These are phyloP conservation scores for Mus spicilegus DNA, from an alignment of 2,113 vertebrate genomes.

Conservation along the genomic window DNA sequence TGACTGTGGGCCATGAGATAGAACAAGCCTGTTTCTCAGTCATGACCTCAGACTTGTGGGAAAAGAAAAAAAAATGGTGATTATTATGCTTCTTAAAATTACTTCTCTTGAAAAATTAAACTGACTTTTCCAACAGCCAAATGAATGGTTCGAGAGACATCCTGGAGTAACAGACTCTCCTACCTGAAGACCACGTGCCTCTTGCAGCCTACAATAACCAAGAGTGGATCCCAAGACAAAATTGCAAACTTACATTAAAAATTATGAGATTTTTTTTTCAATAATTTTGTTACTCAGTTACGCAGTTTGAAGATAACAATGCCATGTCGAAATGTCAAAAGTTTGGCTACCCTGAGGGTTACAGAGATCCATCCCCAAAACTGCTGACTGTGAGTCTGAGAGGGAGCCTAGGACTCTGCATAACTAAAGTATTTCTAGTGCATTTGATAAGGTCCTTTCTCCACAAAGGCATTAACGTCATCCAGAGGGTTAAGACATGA, in stretches of 20 bases:
- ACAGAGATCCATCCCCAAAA: not conserved
- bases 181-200: not conserved
- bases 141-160: not conserved
- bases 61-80: not conserved
- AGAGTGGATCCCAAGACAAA: not conserved
- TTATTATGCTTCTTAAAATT: conserved; percentile 28
- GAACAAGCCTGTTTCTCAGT: not conserved
- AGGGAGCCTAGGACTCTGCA: not conserved
- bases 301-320: not conserved
- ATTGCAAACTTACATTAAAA: not conserved
- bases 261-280: not conserved
- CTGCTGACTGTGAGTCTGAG: not conserved
- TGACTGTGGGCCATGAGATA: not conserved
- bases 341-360: not conserved
- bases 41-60: not conserved
- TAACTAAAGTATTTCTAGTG: not conserved
- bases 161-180: not conserved
- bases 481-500: conserved; percentile 9
- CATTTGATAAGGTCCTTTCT: not conserved
- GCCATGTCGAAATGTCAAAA: not conserved
- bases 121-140: conserved; percentile 40
- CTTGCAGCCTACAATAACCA: not conserved
- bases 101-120: conserved; percentile 58
- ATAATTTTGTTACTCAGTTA: not conserved
- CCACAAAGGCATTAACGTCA: not conserved